Evolutionary conservation across 2,888 invertebrate genomes (phyloP).

Genomic region (Malacosoma neustria): DNA sequence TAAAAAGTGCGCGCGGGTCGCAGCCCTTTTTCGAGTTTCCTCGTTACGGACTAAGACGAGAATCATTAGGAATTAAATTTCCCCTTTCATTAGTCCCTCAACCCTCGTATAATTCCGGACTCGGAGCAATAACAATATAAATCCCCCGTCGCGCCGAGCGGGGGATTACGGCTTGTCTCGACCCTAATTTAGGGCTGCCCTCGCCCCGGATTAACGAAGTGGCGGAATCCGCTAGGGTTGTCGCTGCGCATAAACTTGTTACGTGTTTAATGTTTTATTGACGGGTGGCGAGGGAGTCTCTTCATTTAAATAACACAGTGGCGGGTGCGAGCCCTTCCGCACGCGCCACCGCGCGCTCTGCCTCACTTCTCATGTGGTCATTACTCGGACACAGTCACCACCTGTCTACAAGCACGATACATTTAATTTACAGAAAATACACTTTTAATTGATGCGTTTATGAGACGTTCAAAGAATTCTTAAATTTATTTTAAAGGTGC

Average conservation of each 20-base stretch:
- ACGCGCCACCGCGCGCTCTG: conserved; percentile 12
- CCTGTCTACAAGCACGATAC: not conserved
- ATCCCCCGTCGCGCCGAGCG: conserved; percentile 74
- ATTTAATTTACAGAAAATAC: not conserved
- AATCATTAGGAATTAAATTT: conserved; percentile 76
- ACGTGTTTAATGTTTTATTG: conserved; percentile 75
- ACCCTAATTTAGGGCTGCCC: conserved; percentile 76
- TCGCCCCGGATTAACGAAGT: conserved; percentile 74
- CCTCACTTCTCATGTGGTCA: not conserved
- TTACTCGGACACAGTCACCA: not conserved
- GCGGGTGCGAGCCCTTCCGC: conserved; percentile 28
- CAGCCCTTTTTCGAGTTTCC: conserved; percentile 72
- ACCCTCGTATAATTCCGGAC: conserved; percentile 76
- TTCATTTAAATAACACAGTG: conserved; percentile 65
- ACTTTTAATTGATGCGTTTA: not conserved
- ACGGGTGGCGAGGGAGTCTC: conserved; percentile 68
- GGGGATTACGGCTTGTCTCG: conserved; percentile 75
- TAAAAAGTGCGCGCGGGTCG: conserved; percentile 61
- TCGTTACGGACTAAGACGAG: conserved; percentile 75
- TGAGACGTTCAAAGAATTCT: not conserved
- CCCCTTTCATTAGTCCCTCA: conserved; percentile 76
- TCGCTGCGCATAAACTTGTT: conserved; percentile 73
- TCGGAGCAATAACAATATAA: conserved; percentile 75
- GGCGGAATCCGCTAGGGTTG: conserved; percentile 74
- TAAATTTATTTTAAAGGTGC: not conserved